Evolutionary conservation across 1,140 invertebrate genomes (phyloP), one percentile per base, ranked within the genome.

Genomic region (Drosophila pandora): DNA sequence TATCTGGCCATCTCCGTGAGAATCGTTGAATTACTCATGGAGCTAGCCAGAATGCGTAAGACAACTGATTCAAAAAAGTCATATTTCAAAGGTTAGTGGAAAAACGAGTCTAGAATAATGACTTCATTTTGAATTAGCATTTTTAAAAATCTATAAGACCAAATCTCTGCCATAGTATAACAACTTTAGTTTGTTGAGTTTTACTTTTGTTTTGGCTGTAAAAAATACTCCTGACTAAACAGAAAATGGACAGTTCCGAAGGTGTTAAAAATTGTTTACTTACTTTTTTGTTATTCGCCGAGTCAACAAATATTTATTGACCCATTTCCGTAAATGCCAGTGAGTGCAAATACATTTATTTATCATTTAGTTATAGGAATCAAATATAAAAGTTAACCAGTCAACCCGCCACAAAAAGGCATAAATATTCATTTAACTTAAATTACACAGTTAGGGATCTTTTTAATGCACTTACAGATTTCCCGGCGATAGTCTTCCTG

Each of bases 381-480:
- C 13, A 8, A 5, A 43, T 41, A 32, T 32, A 9, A 32, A 28
- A 28, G 3, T 28, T 28, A 28, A 28, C 25, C 5, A 28, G 34
- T 9, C 34, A 37, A 37, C 9, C 34, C 3, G 9, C 9, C 34
- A n/a, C 1, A n/a, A 9, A 3, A 37, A 43, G 13, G 17, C 41
- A 43, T 21, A 43, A 43, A 21, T 41, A 55, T 30, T 58, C 30
- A 34, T 53, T 37, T 65, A 21, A 8, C 21, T 28, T 28, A 49
- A 39, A 23, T 48, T 39, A 39, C 67, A 68, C 17, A 69, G 68
- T 69, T 68, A 30, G n/a, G 2, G 21, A 22, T 32, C 21, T 32
- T 47, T 69, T 49, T 68, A 49, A 55, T 56, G 50, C 65, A 69
- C 55, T 56, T 69, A n/a, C 62, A 32, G 23, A 32, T 13, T 39